These are phyloP conservation scores for Drosophila birchii DNA, from an alignment of 2,888 invertebrate species.

Conservation along the genomic window DNA sequence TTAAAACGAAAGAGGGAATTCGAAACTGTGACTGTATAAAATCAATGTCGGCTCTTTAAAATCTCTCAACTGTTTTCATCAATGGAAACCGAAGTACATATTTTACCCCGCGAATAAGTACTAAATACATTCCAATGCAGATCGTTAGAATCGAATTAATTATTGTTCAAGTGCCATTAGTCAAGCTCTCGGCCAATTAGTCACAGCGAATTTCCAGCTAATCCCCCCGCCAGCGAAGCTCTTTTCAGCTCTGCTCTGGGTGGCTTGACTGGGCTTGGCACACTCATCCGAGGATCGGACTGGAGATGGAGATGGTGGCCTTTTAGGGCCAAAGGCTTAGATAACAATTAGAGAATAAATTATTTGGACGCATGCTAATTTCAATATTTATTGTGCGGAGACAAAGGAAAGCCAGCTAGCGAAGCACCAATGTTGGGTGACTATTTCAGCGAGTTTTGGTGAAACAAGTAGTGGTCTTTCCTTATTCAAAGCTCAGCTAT, in stretches of 20 bases:
- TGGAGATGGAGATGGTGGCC: slow-evolving; percentile 27
- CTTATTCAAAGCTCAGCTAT: slow-evolving; percentile 73
- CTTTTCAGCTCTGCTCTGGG: slow-evolving; percentile 17
- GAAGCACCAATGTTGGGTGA: slow-evolving; percentile 53
- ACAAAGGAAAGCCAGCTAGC: slow-evolving; percentile 45
- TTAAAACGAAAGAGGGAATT: not conserved
- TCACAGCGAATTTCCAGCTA: slow-evolving; percentile 26
- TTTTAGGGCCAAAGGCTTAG: slow-evolving; percentile 43
- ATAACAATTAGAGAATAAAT: slow-evolving; percentile 69
- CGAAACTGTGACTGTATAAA: not conserved
- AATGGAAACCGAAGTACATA: slow-evolving; percentile 16
- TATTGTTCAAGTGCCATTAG: slow-evolving; percentile 25
- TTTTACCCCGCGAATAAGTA: slow-evolving; percentile 11
- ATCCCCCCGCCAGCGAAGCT: slow-evolving; percentile 14
- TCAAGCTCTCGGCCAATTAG: slow-evolving; percentile 39
- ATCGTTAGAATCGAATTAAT: slow-evolving; percentile 10
- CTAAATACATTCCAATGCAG: slow-evolving; percentile 10
- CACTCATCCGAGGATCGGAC: slow-evolving; percentile 31
- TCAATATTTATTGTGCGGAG: slow-evolving; percentile 48
- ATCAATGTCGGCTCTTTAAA: not conserved
- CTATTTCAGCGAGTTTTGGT: slow-evolving; percentile 69
- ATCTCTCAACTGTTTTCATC: not conserved
- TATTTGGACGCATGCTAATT: slow-evolving; percentile 56
- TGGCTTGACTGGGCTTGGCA: slow-evolving; percentile 1
- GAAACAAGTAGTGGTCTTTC: slow-evolving; percentile 79